A percentile compares a stretch with the other conserved stretches of the same genome.
phyloP scores from a whole-genome alignment of 2,113 vertebrate genomes.

The Myotis yumanensis region DNA sequence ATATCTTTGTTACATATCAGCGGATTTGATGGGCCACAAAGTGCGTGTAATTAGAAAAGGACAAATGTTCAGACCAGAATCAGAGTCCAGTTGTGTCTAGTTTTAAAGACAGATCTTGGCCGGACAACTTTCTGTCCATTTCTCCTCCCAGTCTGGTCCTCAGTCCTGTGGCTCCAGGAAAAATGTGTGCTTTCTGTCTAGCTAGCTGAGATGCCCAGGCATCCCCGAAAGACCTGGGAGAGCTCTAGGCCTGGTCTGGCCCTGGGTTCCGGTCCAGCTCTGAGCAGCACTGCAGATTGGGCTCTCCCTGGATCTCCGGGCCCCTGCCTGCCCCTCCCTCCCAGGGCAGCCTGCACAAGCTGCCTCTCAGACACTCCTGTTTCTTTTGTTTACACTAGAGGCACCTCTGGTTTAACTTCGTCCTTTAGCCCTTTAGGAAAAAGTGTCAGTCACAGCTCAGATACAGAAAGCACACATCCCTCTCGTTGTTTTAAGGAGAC shows the following conservation, averaged over 20 bases:
- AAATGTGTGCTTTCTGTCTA: neutral
- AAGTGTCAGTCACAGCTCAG: neutral
- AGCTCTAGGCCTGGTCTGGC: neutral
- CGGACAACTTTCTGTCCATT: neutral
- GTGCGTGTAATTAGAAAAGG: neutral
- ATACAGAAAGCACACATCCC: neutral
- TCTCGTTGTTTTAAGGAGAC: neutral
- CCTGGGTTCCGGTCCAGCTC: neutral
- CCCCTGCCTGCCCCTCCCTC: neutral
- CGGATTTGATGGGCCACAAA: neutral
- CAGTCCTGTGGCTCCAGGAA: neutral
- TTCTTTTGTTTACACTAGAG: neutral
- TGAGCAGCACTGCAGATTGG: neutral
- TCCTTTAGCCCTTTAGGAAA: neutral
- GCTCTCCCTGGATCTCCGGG: neutral
- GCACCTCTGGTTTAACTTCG: neutral
- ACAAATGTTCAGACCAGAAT: neutral
- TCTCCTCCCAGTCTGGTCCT: neutral
- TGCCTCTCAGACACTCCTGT: neutral
- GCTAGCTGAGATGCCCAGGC: neutral
- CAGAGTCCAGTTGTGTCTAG: neutral
- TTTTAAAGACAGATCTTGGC: neutral
- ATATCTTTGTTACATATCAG: neutral
- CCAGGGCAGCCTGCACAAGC: fast-evolving
- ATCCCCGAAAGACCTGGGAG: neutral